phyloP scores from a whole-genome alignment of 2,797 vertebrate species.

The Odontamblyopus lacepedii region DNA sequence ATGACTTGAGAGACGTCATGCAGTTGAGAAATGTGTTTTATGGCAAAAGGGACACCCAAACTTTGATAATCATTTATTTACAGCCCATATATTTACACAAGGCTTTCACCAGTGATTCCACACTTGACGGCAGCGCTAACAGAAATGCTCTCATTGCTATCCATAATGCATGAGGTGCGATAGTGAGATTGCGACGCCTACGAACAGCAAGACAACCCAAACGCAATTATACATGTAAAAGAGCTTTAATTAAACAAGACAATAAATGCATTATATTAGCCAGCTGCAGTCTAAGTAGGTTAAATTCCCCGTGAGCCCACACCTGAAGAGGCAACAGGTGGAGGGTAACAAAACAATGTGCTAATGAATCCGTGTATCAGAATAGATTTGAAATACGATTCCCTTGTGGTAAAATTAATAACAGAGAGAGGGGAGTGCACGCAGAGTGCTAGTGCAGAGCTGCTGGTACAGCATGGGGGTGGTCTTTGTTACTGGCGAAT shows the following conservation, averaged over 20 bases:
- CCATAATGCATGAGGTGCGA: constrained; percentile 36
- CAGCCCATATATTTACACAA: constrained; percentile 31
- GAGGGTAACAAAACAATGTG: constrained; percentile 14
- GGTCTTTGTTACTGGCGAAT: background rate
- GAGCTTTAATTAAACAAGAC: constrained; percentile 31
- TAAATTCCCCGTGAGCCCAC: constrained; percentile 7
- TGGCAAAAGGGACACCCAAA: constrained; percentile 7
- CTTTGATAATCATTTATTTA: constrained; percentile 13
- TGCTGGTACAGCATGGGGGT: background rate
- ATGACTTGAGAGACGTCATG: constrained; percentile 6
- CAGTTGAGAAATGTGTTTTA: constrained; percentile 1
- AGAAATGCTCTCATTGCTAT: constrained; percentile 19
- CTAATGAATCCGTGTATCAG: constrained; percentile 27
- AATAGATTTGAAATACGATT: background rate
- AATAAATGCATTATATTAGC: constrained; percentile 10
- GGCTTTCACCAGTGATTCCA: constrained; percentile 19
- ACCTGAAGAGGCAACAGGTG: constrained; percentile 19
- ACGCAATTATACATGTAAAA: constrained; percentile 27
- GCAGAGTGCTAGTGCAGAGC: background rate
- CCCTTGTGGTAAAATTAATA: background rate
- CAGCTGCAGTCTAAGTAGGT: constrained; percentile 7
- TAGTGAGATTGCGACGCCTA: constrained; percentile 3
- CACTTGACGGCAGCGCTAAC: constrained; percentile 25
- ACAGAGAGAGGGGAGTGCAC: background rate
- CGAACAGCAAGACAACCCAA: constrained; percentile 5